Percentiles rank a stretch among this genome's conserved stretches.
phyloP scores from a whole-genome alignment of 2,888 invertebrate species.

The Caenorhabditis sp. region DNA sequence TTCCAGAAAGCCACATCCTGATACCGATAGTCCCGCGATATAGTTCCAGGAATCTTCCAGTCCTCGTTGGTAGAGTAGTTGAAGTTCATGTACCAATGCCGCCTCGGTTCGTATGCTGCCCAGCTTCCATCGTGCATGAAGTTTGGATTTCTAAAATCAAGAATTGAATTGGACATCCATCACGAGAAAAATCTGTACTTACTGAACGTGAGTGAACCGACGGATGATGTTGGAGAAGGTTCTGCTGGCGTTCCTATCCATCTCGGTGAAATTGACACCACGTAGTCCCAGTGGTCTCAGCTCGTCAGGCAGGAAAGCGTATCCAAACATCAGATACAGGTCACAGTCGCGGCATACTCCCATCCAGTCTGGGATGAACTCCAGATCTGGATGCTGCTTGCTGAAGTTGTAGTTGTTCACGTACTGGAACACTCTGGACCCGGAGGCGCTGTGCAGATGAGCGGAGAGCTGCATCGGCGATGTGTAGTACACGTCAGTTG shows the following conservation, averaged over 20 bases:
- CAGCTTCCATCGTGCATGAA: conserved; percentile 73
- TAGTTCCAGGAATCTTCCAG: conserved; percentile 65
- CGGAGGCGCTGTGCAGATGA: conserved; percentile 76
- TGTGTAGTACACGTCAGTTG: conserved; percentile 79
- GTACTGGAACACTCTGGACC: conserved; percentile 79
- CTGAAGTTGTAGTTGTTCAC: conserved; percentile 79
- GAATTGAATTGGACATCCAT: not conserved
- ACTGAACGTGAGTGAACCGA: conserved; percentile 74
- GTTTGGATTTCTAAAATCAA: conserved; percentile 74
- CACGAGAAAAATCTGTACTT: conserved; percentile 11
- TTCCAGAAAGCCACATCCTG: conserved; percentile 77
- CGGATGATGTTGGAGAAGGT: conserved; percentile 73
- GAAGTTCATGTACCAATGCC: conserved; percentile 78
- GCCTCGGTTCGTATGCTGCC: conserved; percentile 73
- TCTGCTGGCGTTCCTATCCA: conserved; percentile 76
- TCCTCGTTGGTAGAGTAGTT: conserved; percentile 71
- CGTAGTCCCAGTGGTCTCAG: conserved; percentile 70
- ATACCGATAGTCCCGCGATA: conserved; percentile 73
- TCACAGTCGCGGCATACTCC: conserved; percentile 88
- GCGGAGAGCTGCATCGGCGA: conserved; percentile 79
- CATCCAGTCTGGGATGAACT: conserved; percentile 75
- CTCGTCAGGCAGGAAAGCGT: conserved; percentile 74
- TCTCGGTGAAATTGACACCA: conserved; percentile 70
- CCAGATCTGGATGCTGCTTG: conserved; percentile 58
- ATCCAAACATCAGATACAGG: conserved; percentile 86